A percentile compares a stretch with the other conserved stretches of the same genome.
Conservation (phyloP, 2,797 vertebrate species). For the Choloepus didactylus region DNA sequence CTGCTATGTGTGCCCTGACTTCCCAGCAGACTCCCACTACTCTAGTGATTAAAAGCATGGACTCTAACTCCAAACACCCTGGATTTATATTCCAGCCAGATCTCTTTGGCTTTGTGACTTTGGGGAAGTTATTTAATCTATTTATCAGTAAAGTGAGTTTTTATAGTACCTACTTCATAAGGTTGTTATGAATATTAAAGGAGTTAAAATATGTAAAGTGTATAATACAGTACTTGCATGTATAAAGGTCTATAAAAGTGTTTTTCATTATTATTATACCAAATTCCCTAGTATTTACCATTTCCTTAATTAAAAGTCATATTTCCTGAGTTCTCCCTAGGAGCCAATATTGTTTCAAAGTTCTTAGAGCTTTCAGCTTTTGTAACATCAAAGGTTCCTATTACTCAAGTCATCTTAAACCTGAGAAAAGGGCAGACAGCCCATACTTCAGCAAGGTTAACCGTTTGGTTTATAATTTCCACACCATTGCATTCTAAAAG, state of each 20-base stretch:
- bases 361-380: not conserved
- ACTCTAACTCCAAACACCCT: not conserved
- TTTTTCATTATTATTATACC: not conserved
- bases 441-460: not conserved
- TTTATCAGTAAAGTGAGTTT: not conserved
- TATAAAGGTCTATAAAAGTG: not conserved
- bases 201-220: not conserved
- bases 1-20: no score
- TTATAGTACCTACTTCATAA: not conserved
- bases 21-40: not conserved
- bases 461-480: not conserved
- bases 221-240: not conserved
- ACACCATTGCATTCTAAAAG: not conserved
- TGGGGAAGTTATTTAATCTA: not conserved
- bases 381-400: not conserved
- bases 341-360: not conserved
- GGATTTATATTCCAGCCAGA: not conserved
- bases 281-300: not conserved
- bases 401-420: not conserved
- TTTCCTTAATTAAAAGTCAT: not conserved
- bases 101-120: not conserved
- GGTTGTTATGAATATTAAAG: not conserved
- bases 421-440: not conserved
- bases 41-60: not conserved
- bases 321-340: not conserved